Evolutionary conservation across 2,797 vertebrate species (phyloP).

Genomic region (Fistularia tabacaria): DNA sequence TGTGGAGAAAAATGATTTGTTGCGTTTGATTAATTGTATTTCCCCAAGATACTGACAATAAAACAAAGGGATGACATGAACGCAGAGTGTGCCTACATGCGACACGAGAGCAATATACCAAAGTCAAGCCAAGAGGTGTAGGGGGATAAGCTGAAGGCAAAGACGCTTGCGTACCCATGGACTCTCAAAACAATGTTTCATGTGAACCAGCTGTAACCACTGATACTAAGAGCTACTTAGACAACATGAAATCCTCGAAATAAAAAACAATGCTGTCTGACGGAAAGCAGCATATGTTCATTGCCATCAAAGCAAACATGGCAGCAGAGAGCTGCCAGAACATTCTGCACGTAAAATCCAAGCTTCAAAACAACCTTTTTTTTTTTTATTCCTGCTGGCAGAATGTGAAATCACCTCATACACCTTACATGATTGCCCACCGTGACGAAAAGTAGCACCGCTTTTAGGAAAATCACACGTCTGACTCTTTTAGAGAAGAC

Average conservation of each 20-base stretch:
- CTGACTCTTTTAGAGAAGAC: slow-evolving; percentile 2
- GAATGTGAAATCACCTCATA: slow-evolving; percentile 25
- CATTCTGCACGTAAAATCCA: slow-evolving; percentile 26
- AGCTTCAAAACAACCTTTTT: slow-evolving; percentile 6
- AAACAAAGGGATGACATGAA: neutral
- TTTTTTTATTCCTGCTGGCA: slow-evolving; percentile 13
- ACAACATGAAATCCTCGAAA: slow-evolving; percentile 12
- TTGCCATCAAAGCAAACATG: slow-evolving; percentile 15
- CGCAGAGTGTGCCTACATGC: neutral
- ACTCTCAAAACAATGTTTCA: slow-evolving; percentile 5
- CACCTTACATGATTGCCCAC: slow-evolving; percentile 26
- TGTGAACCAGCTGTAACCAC: slow-evolving; percentile 8
- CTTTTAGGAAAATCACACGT: slow-evolving; percentile 40
- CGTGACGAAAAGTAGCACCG: slow-evolving; percentile 29
- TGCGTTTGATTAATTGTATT: no score
- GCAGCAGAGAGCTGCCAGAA: slow-evolving; percentile 11
- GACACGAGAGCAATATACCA: no score
- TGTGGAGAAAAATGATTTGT: no score
- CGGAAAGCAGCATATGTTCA: slow-evolving; percentile 3
- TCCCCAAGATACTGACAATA: neutral
- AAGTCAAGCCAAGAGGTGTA: no score
- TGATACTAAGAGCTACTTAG: slow-evolving; percentile 26
- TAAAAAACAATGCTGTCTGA: slow-evolving; percentile 2
- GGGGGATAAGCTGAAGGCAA: neutral
- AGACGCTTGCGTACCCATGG: neutral